These are phyloP conservation scores for Bombus waltoni DNA, from an alignment of 1,140 invertebrate species.

Conservation along the genomic window DNA sequence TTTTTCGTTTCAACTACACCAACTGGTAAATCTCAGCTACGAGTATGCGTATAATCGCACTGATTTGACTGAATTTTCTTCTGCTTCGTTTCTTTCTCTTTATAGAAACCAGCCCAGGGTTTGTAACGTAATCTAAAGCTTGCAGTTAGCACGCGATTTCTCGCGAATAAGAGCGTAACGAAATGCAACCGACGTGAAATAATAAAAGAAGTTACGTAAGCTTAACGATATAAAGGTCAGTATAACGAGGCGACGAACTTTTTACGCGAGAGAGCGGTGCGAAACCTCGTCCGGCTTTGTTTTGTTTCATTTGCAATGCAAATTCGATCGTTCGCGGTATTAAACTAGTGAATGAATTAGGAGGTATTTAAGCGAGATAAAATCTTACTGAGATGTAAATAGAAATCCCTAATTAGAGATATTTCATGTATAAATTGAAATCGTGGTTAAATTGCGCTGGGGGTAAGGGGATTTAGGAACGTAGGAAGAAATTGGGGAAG, in stretches of 20 bases:
- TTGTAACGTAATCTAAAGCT: background rate
- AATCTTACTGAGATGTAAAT: background rate
- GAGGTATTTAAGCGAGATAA: background rate
- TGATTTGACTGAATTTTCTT: background rate
- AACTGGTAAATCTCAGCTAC: background rate
- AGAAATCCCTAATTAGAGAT: background rate
- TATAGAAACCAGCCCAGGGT: background rate
- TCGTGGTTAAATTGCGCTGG: background rate
- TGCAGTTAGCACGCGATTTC: conserved; percentile 21
- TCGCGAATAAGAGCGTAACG: conserved; percentile 17
- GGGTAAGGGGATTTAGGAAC: background rate
- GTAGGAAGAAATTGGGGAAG: too few relatives aligned
- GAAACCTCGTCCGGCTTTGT: background rate
- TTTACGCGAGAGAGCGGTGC: background rate
- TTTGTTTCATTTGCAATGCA: conserved; percentile 12
- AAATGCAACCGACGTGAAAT: conserved; percentile 28
- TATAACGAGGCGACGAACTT: conserved; percentile 1
- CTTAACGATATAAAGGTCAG: conserved; percentile 32
- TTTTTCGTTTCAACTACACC: background rate
- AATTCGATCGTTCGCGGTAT: conserved; percentile 20
- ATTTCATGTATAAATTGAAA: background rate
- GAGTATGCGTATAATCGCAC: background rate
- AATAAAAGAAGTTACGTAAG: conserved; percentile 34
- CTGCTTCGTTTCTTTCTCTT: background rate
- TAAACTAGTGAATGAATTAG: conserved; percentile 6